phyloP scores from a whole-genome alignment of 2,797 vertebrate species.

The Acanthornis magna region DNA sequence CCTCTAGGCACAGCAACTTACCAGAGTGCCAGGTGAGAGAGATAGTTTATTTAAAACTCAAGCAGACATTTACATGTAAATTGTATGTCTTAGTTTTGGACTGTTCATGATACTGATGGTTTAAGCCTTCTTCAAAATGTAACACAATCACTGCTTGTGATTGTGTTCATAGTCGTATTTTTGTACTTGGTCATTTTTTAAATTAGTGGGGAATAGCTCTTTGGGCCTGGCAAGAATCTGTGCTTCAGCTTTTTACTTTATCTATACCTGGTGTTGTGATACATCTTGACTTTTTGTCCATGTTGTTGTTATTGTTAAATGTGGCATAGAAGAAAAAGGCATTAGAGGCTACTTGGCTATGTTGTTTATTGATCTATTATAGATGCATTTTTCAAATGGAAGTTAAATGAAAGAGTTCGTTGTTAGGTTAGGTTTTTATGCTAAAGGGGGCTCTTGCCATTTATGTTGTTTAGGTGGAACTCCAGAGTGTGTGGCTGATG shows the following conservation, averaged over 20 bases:
- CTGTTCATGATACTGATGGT: neutral
- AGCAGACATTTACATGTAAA: neutral
- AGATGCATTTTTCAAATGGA: neutral
- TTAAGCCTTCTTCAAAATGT: neutral
- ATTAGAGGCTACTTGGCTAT: neutral
- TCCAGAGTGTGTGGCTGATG: neutral
- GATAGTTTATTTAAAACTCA: neutral
- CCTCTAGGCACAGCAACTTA: neutral
- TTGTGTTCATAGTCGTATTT: neutral
- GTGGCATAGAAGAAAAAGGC: neutral
- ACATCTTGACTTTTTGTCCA: neutral
- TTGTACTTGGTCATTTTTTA: neutral
- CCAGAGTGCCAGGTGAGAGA: neutral
- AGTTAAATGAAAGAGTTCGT: neutral
- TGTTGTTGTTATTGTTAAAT: neutral
- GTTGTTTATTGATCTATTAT: neutral
- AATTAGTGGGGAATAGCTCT: neutral
- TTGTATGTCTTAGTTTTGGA: neutral
- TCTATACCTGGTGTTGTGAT: neutral
- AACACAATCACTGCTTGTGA: neutral
- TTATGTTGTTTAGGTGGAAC: neutral
- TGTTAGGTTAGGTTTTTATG: neutral
- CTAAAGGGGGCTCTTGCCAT: neutral
- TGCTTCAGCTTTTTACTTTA: neutral
- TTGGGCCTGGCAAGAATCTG: neutral